phyloP scores from a whole-genome alignment of 2,888 invertebrate genomes.

The Folsomia candida region DNA sequence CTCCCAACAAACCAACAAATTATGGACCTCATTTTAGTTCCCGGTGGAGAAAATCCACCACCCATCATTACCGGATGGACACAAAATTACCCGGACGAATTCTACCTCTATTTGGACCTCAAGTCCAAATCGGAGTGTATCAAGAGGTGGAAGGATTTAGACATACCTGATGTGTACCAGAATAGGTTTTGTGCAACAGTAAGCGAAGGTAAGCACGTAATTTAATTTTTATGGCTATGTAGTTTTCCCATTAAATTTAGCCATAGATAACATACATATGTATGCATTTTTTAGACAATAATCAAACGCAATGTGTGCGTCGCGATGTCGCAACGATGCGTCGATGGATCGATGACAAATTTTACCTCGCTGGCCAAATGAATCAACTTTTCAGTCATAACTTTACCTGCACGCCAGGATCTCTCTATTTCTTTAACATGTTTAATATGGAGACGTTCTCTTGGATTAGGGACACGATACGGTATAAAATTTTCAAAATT shows the following conservation, averaged over 20 bases:
- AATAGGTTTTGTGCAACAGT: background rate
- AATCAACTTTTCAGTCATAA: background rate
- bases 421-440: background rate
- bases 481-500: too few species aligned
- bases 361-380: background rate
- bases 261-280: background rate
- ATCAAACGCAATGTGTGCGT: background rate
- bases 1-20: background rate
- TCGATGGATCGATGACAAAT: background rate
- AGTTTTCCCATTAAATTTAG: background rate
- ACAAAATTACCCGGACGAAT: background rate
- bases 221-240: too few species aligned
- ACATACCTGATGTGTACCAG: background rate
- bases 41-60: background rate
- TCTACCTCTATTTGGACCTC: background rate
- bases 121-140: background rate
- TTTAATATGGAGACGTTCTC: background rate
- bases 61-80: background rate
- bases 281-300: background rate
- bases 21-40: background rate
- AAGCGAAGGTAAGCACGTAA: background rate
- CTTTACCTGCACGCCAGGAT: background rate
- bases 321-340: background rate
- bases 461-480: background rate
- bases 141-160: background rate